These are phyloP conservation scores for Dryobates pubescens DNA, from an alignment of 2,797 vertebrate genomes.

Conservation along the genomic window DNA sequence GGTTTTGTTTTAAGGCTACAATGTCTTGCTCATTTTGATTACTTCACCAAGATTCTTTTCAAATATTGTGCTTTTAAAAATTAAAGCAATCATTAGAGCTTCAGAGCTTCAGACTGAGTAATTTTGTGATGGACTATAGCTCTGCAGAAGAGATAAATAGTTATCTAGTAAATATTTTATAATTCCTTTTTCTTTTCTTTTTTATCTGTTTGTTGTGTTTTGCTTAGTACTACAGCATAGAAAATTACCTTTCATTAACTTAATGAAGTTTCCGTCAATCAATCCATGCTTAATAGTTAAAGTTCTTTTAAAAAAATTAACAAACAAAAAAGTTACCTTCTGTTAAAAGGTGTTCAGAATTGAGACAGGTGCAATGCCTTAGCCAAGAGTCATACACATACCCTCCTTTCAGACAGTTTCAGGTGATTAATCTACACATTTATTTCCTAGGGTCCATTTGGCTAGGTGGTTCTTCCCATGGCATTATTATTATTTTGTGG, in stretches of 20 bases:
- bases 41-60: background rate
- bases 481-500: background rate
- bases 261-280: background rate
- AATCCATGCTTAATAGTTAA: background rate
- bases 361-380: background rate
- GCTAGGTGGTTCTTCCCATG: background rate
- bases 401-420: background rate
- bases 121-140: background rate
- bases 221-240: background rate
- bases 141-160: background rate
- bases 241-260: background rate
- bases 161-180: background rate
- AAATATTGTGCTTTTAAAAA: background rate
- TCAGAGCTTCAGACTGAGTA: background rate
- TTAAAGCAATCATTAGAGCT: background rate
- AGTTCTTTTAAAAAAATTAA: background rate
- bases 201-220: background rate
- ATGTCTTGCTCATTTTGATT: background rate
- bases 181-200: background rate
- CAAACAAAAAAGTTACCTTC: background rate
- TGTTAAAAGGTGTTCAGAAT: background rate
- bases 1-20: background rate
- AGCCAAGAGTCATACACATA: background rate
- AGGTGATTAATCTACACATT: background rate
- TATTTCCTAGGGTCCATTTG: background rate